These are phyloP conservation scores for Lasioglossum baleicum DNA, from an alignment of 1,140 invertebrate species.

Conservation along the genomic window DNA sequence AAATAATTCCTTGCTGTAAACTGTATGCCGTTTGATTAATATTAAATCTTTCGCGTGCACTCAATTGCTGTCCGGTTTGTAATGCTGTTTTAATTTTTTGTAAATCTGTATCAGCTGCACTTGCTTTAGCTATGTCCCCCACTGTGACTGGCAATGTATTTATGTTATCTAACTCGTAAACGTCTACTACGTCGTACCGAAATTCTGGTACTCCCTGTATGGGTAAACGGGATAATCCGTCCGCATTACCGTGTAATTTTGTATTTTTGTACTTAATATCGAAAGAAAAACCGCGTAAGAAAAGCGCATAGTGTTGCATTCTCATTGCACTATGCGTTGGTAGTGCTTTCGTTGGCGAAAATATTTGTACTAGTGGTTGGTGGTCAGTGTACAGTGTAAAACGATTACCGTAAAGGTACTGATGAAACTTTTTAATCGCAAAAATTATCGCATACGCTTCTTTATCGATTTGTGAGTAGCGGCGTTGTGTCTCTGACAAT, in stretches of 20 bases:
- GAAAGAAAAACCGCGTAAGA: too few species aligned
- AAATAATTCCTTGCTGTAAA: slow-evolving; percentile 17
- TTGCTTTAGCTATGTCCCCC: too few species aligned
- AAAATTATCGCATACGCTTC: slow-evolving; percentile 61
- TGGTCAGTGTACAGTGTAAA: slow-evolving; percentile 79
- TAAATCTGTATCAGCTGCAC: background rate
- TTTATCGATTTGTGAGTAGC: slow-evolving; percentile 76
- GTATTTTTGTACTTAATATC: too few species aligned
- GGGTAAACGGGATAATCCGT: too few species aligned
- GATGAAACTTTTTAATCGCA: slow-evolving; percentile 69
- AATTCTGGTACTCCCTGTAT: too few species aligned
- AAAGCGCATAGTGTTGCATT: slow-evolving; percentile 6
- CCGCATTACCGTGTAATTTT: too few species aligned
- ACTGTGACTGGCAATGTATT: too few species aligned
- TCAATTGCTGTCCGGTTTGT: background rate
- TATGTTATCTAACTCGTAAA: too few species aligned
- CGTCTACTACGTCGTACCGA: too few species aligned
- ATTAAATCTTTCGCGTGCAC: background rate
- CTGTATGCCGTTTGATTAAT: background rate
- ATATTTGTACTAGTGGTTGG: slow-evolving; percentile 75
- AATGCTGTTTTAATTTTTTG: background rate
- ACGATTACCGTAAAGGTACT: slow-evolving; percentile 73
- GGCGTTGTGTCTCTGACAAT: slow-evolving; percentile 72
- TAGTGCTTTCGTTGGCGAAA: slow-evolving; percentile 57
- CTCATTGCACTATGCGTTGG: background rate